Evolutionary conservation across 2,113 vertebrate species (phyloP).

Genomic region (Alouatta palliata): DNA sequence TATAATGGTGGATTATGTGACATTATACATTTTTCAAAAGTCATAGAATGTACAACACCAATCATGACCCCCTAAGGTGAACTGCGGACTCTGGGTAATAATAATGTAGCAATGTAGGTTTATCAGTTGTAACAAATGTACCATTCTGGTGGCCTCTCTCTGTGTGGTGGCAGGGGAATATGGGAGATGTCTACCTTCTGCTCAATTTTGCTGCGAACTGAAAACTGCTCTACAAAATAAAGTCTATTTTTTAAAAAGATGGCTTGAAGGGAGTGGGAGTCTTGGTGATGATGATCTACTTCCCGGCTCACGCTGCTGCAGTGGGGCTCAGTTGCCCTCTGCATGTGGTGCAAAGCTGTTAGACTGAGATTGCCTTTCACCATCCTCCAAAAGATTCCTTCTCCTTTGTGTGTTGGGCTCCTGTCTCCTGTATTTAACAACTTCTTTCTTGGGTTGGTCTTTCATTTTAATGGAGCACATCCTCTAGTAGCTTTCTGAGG

Average conservation of each 20-base stretch:
- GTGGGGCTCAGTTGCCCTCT: not conserved
- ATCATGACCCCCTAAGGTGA: not conserved
- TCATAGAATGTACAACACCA: not conserved
- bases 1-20: not conserved
- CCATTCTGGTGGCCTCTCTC: not conserved
- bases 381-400: not conserved
- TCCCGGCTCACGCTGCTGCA: not conserved
- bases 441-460: not conserved
- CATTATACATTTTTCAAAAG: not conserved
- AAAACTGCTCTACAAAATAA: not conserved
- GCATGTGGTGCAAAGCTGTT: not conserved
- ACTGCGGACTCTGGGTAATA: not conserved
- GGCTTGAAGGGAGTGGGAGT: not conserved
- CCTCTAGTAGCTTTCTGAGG: not conserved
- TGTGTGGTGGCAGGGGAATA: not conserved
- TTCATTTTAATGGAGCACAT: not conserved
- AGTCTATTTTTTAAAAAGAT: not conserved
- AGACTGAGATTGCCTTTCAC: not conserved
- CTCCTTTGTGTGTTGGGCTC: not conserved
- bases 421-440: not conserved
- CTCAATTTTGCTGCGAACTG: not conserved
- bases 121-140: not conserved
- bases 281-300: not conserved
- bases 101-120: not conserved
- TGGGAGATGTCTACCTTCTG: not conserved